A percentile compares a stretch with the other conserved stretches of the same genome.
Evolutionary conservation across 2,113 vertebrate genomes (phyloP).

Genomic region (Propithecus coquereli): DNA sequence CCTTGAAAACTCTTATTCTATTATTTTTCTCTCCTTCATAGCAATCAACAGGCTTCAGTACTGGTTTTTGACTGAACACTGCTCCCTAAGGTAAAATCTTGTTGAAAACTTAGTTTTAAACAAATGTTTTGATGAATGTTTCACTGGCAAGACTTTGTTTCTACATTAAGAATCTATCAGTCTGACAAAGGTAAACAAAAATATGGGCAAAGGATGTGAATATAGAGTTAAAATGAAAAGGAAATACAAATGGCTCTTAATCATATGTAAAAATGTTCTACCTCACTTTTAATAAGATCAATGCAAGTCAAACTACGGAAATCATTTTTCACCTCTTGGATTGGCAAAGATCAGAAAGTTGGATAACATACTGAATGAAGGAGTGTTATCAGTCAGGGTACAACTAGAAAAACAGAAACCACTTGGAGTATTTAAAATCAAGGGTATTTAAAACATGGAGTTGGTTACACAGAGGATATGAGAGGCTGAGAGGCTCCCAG

Average conservation of each 20-base stretch:
- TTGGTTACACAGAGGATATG: background rate
- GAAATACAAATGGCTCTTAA: background rate
- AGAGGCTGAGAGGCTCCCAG: background rate
- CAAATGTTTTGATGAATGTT: background rate
- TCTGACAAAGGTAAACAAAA: background rate
- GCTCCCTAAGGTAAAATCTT: background rate
- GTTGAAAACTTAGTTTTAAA: background rate
- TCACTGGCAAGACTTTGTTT: background rate
- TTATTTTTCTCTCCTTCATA: background rate
- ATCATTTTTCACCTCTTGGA: background rate
- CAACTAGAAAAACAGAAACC: background rate
- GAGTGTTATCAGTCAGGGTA: background rate
- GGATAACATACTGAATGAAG: background rate
- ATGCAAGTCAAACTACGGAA: background rate
- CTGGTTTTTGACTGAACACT: background rate
- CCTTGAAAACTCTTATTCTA: background rate
- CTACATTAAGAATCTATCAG: background rate
- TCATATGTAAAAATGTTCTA: background rate
- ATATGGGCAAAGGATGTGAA: background rate
- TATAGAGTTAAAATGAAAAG: background rate
- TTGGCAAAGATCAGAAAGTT: background rate
- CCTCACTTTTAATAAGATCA: background rate
- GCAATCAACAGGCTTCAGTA: background rate
- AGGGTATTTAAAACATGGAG: background rate
- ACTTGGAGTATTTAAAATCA: background rate